phyloP scores from a whole-genome alignment of 2,797 vertebrate genomes.

The Catamblyrhynchus diadema region DNA sequence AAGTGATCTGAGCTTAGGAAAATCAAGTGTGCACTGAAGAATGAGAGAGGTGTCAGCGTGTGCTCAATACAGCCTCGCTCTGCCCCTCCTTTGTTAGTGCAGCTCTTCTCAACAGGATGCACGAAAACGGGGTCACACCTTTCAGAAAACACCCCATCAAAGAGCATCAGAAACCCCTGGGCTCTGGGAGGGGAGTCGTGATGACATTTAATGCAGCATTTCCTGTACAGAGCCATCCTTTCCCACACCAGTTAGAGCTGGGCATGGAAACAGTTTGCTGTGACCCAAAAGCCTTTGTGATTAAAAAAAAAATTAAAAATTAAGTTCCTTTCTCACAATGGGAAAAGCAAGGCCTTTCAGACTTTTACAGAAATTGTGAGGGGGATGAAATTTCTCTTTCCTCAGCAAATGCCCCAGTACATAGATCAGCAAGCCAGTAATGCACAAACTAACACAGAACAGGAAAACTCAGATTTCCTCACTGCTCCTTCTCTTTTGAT shows the following conservation, averaged over 20 bases:
- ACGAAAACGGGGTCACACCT: background rate
- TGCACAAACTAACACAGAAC: rapidly evolving
- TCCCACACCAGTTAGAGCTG: background rate
- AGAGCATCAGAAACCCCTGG: background rate
- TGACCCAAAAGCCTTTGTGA: background rate
- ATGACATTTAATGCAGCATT: background rate
- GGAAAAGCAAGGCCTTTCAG: background rate
- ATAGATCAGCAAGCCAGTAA: background rate
- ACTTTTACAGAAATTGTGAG: background rate
- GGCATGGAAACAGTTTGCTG: background rate
- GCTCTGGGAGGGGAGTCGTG: background rate
- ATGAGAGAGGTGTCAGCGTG: background rate
- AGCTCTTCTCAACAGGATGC: background rate
- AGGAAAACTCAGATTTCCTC: constrained; percentile 19
- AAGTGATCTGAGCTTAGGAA: background rate
- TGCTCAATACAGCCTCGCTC: rapidly evolving
- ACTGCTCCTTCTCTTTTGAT: constrained; percentile 5
- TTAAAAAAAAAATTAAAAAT: too few relatives aligned
- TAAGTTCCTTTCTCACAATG: background rate
- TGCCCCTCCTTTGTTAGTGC: background rate
- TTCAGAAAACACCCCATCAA: background rate
- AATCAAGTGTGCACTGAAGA: background rate
- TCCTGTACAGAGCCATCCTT: background rate
- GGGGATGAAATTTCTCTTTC: background rate
- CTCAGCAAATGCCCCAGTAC: background rate